Base-by-base conservation (phyloP, 2,113 vertebrate species). In the Anolis sagrei region DNA sequence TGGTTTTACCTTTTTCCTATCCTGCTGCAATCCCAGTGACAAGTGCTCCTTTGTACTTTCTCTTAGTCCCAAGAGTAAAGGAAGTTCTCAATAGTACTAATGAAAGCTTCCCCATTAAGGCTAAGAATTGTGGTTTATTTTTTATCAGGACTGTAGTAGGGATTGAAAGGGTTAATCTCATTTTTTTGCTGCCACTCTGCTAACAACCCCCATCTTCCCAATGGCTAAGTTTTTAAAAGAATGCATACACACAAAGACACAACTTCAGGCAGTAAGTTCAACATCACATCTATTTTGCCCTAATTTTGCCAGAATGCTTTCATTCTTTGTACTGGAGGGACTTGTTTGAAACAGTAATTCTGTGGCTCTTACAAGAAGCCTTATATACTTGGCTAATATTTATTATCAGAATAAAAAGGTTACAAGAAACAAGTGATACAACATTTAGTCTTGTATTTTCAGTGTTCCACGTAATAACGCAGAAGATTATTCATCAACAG, bases 301-400 rank as follows among this genome's bases (percentile, higher is more conserved):
- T 89, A 87, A 64, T 29, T 89, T 48, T 90, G 80, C 82, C 81
- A 85, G 0, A 8, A 2, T 62, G 86, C 73, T 87, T 89, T 62
- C 76, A 88, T 68, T 75, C 74, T 14, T n/a, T 48, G 62, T 64
- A 14, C 3, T n/a, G 18, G 91, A 90, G 70, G 79, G 68, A 83
- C 82, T 88, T 70, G 16, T 81, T 85, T 82, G 89, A 79, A 91
- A 75, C 94, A 86, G 92, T 91, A 91, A 89, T 91, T 92, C 23
- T 36, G 88, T 82, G 29, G 89, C 91, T 90, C 93, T 58, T 95
- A 93, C 87, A 95, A 93, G 85, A 92, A 91, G 92, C 87, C 93
- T 13, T 86, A 90, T 84, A 92, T 89, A 93, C 93, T 66, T 32
- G n/a, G 85, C 76, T 80, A 74, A 27, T 64, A 32, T 87, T 10